Base-by-base conservation (phyloP, 2,113 vertebrate species). In the Corythaixoides concolor region DNA sequence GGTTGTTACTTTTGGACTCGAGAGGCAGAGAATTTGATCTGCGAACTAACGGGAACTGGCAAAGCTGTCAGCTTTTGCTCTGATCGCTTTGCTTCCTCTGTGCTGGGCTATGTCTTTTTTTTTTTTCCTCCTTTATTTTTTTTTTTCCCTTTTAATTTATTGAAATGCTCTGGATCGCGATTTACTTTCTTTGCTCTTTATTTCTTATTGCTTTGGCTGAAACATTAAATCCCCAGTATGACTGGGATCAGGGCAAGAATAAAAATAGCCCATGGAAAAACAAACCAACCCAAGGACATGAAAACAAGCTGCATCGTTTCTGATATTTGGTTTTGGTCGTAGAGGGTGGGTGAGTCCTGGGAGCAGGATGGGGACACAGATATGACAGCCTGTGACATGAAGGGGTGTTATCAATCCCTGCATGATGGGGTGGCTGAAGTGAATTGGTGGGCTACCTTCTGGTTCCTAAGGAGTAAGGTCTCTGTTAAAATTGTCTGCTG, bases 191-290 rank as follows among this genome's bases (percentile, higher is more conserved):
- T 95, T 7, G 23, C 75, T 92, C 63, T 84, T 89, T 91, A 84
- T 80, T 92, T 95, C 90, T 95, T 95, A 95, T 95, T 96, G 91
- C 90, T 93, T 95, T 95, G 95, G 97, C 90, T 90, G 85, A 96
- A 95, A 93, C 66, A 75, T 86, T 85, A 95, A 97, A 93, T 96
- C 93, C 91, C 32, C 83, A 74, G 64, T 90, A 79, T 74, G 66
- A 75, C 77, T 95, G 49, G 75, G 96, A 92, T 95, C 67, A 68
- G 72, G 72, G 66, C 82, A 91, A 30, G 92, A 76, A 87, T 74
- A 95, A 95, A 97, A 92, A 96, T 92, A 93, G 74, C 49, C 76
- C 35, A 10, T 75, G 95, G 87, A 87, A 95, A 93, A 92, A 87
- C 75, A 91, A 87, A 77, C 27, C 55, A n/a, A 53, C 58, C 62